Conservation (phyloP, 92 coral and sea anemone species). For the Epizoanthus scotinus region DNA sequence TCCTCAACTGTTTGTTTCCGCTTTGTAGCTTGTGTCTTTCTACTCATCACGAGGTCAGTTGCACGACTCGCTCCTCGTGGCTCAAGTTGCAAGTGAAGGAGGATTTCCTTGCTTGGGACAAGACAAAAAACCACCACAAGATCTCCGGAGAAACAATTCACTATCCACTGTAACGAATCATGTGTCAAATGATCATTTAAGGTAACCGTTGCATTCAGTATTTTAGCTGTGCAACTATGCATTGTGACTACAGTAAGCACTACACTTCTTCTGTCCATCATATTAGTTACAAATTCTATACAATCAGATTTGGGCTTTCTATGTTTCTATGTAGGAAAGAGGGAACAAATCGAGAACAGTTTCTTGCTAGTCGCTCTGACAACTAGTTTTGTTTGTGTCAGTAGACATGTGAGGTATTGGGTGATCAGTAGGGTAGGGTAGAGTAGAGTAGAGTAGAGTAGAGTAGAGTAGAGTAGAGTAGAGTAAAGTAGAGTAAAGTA, state of each 20-base stretch:
- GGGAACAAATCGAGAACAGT: neutral
- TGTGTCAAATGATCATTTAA: slow-evolving; percentile 57
- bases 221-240: neutral
- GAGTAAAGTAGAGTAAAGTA: no score
- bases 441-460: no score
- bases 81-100: slow-evolving; percentile 92
- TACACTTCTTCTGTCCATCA: neutral
- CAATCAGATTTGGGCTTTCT: no score
- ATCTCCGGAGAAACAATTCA: slow-evolving; percentile 68
- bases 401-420: no score
- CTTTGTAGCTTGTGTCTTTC: slow-evolving; percentile 80
- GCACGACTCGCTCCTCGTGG: slow-evolving; percentile 90
- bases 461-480: no score
- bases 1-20: neutral
- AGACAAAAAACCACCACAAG: slow-evolving; percentile 53
- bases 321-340: no score
- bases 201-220: slow-evolving; percentile 27
- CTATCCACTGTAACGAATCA: slow-evolving; percentile 63
- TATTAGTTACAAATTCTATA: no score
- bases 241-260: neutral
- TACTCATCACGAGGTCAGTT: slow-evolving; percentile 90
- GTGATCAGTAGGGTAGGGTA: no score
- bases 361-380: no score
- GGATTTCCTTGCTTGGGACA: slow-evolving; percentile 55
- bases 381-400: no score